Evolutionary conservation across 1,140 invertebrate species (phyloP).

Genomic region (Colletes gigas): DNA sequence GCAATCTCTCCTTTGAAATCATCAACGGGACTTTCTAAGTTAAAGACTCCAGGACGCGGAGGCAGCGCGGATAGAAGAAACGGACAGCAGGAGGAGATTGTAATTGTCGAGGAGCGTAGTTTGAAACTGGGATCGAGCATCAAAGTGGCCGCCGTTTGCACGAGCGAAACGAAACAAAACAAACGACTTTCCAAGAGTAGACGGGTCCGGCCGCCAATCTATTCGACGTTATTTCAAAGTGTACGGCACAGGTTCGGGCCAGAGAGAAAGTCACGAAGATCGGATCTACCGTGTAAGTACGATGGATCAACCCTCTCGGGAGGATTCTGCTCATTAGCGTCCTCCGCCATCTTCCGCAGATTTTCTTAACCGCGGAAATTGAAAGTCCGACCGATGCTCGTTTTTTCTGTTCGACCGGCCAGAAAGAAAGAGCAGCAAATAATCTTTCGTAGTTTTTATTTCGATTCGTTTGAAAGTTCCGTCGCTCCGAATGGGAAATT

Average conservation of each 20-base stretch:
- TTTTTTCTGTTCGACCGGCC: not conserved
- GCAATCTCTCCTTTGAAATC: constrained; percentile 3
- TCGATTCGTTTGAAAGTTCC: too few relatives aligned
- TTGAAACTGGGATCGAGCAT: constrained; percentile 2
- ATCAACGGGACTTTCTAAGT: constrained; percentile 15
- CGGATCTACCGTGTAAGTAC: not conserved
- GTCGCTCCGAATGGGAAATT: too few relatives aligned
- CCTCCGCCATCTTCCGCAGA: not conserved
- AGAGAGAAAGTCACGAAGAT: constrained; percentile 46
- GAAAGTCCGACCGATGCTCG: constrained; percentile 6
- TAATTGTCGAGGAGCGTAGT: constrained; percentile 6
- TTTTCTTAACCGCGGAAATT: constrained; percentile 2
- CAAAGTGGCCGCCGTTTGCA: not conserved
- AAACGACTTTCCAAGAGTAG: constrained; percentile 47
- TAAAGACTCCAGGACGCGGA: not conserved
- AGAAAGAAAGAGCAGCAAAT: too few relatives aligned
- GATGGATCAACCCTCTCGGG: constrained; percentile 12
- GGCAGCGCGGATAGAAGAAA: not conserved
- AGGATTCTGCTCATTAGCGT: constrained; percentile 15
- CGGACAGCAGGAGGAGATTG: not conserved
- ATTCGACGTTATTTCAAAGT: constrained; percentile 34
- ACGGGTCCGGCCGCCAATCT: constrained; percentile 23
- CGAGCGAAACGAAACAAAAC: constrained; percentile 17
- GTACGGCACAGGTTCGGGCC: not conserved
- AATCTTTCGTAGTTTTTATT: too few relatives aligned